A percentile compares a stretch with the other conserved stretches of the same genome.
Conservation (phyloP, 2,113 vertebrate genomes). For the Odocoileus hemionus region DNA sequence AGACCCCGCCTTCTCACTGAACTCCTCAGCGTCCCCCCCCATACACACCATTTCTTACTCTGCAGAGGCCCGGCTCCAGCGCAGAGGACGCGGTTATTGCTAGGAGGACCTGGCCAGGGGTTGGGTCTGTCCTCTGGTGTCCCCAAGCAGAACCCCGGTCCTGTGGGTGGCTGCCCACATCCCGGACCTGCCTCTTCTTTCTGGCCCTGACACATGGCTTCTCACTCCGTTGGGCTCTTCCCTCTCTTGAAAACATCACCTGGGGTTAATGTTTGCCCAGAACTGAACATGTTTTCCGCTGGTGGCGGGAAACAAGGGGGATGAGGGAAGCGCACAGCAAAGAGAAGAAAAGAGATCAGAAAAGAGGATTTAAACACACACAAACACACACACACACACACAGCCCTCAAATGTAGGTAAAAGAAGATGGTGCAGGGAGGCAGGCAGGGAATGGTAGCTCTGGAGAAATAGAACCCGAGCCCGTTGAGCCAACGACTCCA, state of each 20-base stretch:
- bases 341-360: not conserved
- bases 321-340: not conserved
- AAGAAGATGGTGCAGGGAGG: not conserved
- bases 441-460: too few relatives aligned
- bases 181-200: not conserved
- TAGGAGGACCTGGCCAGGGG: accelerated
- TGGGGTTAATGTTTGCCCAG: conserved; percentile 65
- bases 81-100: not conserved
- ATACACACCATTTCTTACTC: not conserved
- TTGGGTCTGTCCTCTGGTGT: not conserved
- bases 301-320: not conserved
- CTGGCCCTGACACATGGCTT: not conserved
- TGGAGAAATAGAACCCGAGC: not conserved
- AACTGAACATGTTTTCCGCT: not conserved
- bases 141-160: accelerated
- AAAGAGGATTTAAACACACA: not conserved
- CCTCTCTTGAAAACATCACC: conserved; percentile 4
- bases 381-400: not conserved
- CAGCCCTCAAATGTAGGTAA: not conserved
- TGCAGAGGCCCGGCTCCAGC: not conserved
- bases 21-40: not conserved
- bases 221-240: conserved; percentile 2
- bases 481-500: not conserved
- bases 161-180: accelerated
- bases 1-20: too few relatives aligned